Base-by-base conservation (phyloP, 2,113 vertebrate species). In the Limnothrissa miodon region DNA sequence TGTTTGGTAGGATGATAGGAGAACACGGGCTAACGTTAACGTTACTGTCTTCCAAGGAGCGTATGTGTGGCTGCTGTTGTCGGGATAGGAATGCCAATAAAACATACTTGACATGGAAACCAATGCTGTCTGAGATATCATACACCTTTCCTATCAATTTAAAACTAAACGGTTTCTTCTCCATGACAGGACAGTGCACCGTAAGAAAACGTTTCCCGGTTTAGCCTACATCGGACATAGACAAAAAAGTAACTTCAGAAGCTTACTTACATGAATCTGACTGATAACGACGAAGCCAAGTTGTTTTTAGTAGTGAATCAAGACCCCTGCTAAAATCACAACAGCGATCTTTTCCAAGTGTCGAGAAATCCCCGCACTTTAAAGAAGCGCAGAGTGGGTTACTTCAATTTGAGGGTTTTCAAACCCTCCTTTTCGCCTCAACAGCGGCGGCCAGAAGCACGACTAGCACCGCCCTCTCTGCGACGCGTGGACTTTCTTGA, bases 381-480 rank as follows among this genome's bases (percentile, higher is more conserved):
- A 33, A 13, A 74, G 66, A 13, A 74, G 51, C 36, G 19, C 62
- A 53, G 10, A 42, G 53, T 42, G 53, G 33, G 66, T 33, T 74
- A 74, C 36, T 74, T 74, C n/a, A n/a, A n/a, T n/a, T n/a, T n/a
- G n/a, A n/a, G n/a, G n/a, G n/a, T n/a, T n/a, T n/a, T n/a, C 36
- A 33, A 74, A 74, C 25, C 29, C 66, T 74, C 66, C 66, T 74
- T 13, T 33, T 74, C 29, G 66, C 33, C 25, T 39, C 66, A 36
- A 29, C 66, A 74, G 21, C 80, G 82, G 21, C 80, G 82, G 23
- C 15, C 23, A 82, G 44, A 84, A 83, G 83, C 82, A 44, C 81
- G 86, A 84, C 88, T 86, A 83, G 83, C 82, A 44, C 81, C 88
- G 86, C 88, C 88, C 82, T 79, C 66, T 15, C 4, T 83, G 33